Conservation (phyloP, 1,140 invertebrate species). For the Hestina assimilis region DNA sequence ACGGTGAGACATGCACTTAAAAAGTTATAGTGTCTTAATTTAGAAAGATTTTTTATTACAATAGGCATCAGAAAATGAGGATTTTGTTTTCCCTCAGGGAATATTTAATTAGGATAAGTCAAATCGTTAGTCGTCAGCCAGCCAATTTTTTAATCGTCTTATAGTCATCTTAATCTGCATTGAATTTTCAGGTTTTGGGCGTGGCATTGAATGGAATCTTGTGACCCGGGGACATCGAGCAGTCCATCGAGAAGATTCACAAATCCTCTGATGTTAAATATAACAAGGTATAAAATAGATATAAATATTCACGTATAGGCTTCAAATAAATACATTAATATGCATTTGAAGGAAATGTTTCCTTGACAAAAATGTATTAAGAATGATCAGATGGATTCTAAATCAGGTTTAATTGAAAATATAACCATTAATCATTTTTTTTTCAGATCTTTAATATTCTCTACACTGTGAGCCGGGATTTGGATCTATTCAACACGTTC, state of each 20-base stretch:
- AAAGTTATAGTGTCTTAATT: not conserved
- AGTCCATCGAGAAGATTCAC: constrained; percentile 64
- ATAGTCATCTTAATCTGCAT: too few relatives aligned
- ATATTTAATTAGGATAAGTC: not conserved
- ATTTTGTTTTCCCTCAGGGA: too few relatives aligned
- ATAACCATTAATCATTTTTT: not conserved
- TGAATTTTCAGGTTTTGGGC: constrained; percentile 59
- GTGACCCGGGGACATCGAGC: constrained; percentile 72
- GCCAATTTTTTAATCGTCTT: too few relatives aligned
- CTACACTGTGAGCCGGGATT: constrained; percentile 61
- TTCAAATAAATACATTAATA: not conserved
- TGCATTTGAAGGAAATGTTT: too few relatives aligned
- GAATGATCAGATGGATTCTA: not conserved
- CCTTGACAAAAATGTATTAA: too few relatives aligned
- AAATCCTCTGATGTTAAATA: constrained; percentile 63
- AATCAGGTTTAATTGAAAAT: not conserved
- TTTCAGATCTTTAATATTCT: constrained; percentile 63
- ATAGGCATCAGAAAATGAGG: too few relatives aligned
- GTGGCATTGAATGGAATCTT: constrained; percentile 69
- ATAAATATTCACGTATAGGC: not conserved
- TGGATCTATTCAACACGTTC: constrained; percentile 77
- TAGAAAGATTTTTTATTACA: too few relatives aligned
- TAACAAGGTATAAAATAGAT: constrained; percentile 45
- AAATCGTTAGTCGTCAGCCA: too few relatives aligned
- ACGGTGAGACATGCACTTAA: constrained; percentile 79